These are phyloP conservation scores for Campopleginae sp. DNA, from an alignment of 2,888 invertebrate species.

Conservation along the genomic window DNA sequence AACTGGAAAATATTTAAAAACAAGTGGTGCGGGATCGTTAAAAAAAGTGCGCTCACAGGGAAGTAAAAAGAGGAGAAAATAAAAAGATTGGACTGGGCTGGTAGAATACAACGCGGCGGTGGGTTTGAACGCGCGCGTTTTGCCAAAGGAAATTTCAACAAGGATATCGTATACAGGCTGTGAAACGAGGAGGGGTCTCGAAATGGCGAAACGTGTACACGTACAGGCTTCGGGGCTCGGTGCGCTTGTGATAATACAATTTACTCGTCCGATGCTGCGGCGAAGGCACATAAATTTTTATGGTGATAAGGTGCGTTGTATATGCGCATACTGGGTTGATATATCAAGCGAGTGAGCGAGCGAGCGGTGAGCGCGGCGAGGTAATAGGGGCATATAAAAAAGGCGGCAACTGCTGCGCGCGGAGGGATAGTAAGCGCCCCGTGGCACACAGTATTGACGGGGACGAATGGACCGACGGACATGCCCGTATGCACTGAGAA, in stretches of 20 bases:
- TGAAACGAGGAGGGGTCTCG: conserved; percentile 32
- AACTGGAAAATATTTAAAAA: conserved; percentile 38
- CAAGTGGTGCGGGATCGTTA: conserved; percentile 24
- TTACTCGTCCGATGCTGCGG: conserved; percentile 78
- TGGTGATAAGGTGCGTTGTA: conserved; percentile 82
- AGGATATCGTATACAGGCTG: conserved; percentile 44
- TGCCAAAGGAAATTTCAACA: conserved; percentile 67
- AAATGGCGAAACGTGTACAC: conserved; percentile 57
- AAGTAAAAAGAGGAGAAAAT: conserved; percentile 8
- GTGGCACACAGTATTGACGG: conserved; percentile 63
- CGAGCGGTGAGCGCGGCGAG: conserved; percentile 37
- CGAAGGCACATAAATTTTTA: conserved; percentile 83
- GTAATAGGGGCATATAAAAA: conserved; percentile 50
- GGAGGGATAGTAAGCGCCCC: conserved; percentile 48
- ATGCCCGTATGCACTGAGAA: conserved; percentile 75
- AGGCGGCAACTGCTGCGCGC: not conserved
- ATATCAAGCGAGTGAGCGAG: conserved; percentile 58
- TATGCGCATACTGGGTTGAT: conserved; percentile 75
- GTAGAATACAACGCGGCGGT: conserved; percentile 52
- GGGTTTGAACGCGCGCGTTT: conserved; percentile 59
- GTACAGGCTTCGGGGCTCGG: conserved; percentile 45
- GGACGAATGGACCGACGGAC: conserved; percentile 65
- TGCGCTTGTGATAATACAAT: conserved; percentile 80
- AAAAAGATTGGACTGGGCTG: conserved; percentile 25
- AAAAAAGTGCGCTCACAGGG: conserved; percentile 20